A percentile compares a stretch with the other conserved stretches of the same genome.
phyloP scores from a whole-genome alignment of 1,140 invertebrate genomes.

The Lethocerus indicus region DNA sequence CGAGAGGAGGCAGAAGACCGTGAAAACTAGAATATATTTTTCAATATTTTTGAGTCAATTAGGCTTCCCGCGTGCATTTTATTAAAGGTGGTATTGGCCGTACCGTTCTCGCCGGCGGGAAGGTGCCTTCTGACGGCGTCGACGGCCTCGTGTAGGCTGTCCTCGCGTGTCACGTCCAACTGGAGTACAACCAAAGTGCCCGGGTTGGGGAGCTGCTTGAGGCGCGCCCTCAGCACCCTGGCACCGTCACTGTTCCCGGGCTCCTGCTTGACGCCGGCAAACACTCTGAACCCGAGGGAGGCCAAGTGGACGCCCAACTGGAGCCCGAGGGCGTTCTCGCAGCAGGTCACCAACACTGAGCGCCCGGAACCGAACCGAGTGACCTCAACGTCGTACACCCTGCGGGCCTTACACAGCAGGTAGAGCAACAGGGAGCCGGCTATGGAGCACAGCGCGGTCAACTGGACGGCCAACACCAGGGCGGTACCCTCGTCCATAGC shows the following conservation, averaged over 20 bases:
- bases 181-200: constrained; percentile 37
- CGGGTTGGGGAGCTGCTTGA: constrained; percentile 21
- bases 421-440: constrained; percentile 57
- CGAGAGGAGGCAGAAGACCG: too few relatives aligned
- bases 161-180: constrained; percentile 61
- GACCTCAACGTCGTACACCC: constrained; percentile 13
- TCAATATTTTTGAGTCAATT: too few relatives aligned
- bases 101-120: constrained; percentile 63
- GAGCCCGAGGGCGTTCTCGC: constrained; percentile 53
- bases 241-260: constrained; percentile 25
- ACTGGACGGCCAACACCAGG: constrained; percentile 53
- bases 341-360: constrained; percentile 52
- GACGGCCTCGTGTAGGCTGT: constrained; percentile 56
- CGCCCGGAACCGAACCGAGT: constrained; percentile 16
- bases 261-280: constrained; percentile 42
- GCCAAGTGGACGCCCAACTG: constrained; percentile 50
- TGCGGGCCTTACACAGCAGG: constrained; percentile 49
- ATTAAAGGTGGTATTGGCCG: too few relatives aligned
- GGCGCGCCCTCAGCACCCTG: constrained; percentile 39
- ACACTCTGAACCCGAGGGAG: constrained; percentile 50
- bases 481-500: constrained; percentile 59
- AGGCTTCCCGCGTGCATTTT: too few relatives aligned
- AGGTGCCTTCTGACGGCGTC: constrained; percentile 56
- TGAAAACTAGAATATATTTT: too few relatives aligned
- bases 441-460: constrained; percentile 58